A percentile compares a stretch with the other conserved stretches of the same genome.
phyloP scores from a whole-genome alignment of 1,140 invertebrate species.

The Xylocopa sonorina region DNA sequence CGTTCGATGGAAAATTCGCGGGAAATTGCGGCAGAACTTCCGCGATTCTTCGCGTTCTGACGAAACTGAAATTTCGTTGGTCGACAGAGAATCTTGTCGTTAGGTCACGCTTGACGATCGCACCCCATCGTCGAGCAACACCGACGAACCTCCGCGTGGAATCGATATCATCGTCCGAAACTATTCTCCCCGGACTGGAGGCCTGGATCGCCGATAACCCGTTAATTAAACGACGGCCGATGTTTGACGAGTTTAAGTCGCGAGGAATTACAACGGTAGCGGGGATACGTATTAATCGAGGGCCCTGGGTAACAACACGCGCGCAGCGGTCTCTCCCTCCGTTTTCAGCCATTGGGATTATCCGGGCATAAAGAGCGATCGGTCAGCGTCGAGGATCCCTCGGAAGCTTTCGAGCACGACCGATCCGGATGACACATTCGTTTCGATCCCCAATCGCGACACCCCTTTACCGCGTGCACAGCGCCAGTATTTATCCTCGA shows the following conservation, averaged over 20 bases:
- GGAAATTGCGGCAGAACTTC: background rate
- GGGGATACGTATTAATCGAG: slow-evolving; percentile 46
- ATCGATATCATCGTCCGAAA: background rate
- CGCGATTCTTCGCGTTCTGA: background rate
- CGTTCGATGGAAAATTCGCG: background rate
- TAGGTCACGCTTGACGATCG: background rate
- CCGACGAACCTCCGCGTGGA: too few species aligned
- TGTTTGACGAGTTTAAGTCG: slow-evolving; percentile 53
- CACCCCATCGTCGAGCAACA: background rate
- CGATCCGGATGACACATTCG: slow-evolving; percentile 67
- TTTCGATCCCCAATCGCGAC: slow-evolving; percentile 62
- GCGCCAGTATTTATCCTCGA: slow-evolving; percentile 64
- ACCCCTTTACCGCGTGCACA: slow-evolving; percentile 43
- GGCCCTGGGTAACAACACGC: background rate
- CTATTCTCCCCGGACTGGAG: slow-evolving; percentile 1
- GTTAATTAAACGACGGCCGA: slow-evolving; percentile 45
- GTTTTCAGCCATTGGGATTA: slow-evolving; percentile 54
- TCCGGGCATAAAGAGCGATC: slow-evolving; percentile 67
- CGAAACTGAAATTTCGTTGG: too few species aligned
- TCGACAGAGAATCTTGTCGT: background rate
- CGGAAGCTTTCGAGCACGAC: slow-evolving; percentile 53
- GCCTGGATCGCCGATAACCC: slow-evolving; percentile 11
- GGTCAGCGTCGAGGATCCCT: slow-evolving; percentile 67
- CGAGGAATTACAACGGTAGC: slow-evolving; percentile 34
- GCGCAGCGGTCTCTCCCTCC: background rate